Base-by-base conservation (phyloP, 2,797 vertebrate species). In the Poecile montanus region DNA sequence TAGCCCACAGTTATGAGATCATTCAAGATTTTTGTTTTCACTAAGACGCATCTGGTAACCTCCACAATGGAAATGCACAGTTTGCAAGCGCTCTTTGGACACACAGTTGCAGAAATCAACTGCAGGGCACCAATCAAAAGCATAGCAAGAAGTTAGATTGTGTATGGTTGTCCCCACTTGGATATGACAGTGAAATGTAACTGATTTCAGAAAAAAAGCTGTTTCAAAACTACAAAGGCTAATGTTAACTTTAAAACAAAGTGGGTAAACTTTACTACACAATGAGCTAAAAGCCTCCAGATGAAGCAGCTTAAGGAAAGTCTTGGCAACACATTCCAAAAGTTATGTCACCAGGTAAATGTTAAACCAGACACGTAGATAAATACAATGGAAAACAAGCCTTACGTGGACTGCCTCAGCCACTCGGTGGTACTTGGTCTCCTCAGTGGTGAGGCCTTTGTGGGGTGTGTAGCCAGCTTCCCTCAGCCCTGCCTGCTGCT, bases 361-460 rank as follows among this genome's bases (percentile, higher is more conserved):
- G 15, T 42, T 22, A 20, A 65, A n/a, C 44, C 17, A 66, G 34
- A 56, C 34, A 66, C 12, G 38, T 0, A 6, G n/a, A 84, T 38
- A 60, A 85, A 75, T 16, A 11, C 60, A 91, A 4, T 21, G 34
- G 38, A 26, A 68, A 91, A 77, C 26, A 72, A 85, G 90, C 97
- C 99, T 99, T 97, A 99, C 99, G 2, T 99, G 98, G 67, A 98
- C 85, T 10, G 98, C 98, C 62, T 99, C 99, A 50, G 98, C 98
- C 92, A 98, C 98, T 5, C 98, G 97, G 89, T 99, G 98, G 93
- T 99, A 99, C 93, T 98, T 98, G 36, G 98, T 98, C 94, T 99
- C 99, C 96, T 99, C 99, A 4, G 99, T 98, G 86, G 98, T 98
- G 42, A 99, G 98, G 90, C 99, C 99, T 95, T 99, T 99, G 97